Base-by-base conservation (phyloP, 2,797 vertebrate genomes). In the Gymnoscopelus braueri region DNA sequence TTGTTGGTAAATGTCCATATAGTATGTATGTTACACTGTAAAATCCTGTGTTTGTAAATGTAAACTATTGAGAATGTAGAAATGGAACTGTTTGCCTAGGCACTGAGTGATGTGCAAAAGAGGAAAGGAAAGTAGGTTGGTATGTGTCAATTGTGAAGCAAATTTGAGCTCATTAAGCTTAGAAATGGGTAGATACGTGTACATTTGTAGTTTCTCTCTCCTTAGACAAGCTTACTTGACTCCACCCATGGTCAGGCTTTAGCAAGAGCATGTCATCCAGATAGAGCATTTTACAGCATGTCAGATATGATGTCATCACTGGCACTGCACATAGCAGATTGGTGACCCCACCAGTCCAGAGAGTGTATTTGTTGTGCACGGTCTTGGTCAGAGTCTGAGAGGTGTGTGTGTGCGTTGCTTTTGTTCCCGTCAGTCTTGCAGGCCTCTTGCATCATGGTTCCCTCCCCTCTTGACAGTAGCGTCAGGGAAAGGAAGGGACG, bases 361-460 rank as follows among this genome's bases (percentile, higher is more conserved):
- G 26, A 73, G 60, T 69, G 60, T 67, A 61, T 66, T 47, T 62
- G 32, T 11, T 13, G 39, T 39, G 15, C 1, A 52, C 64, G 60
- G 39, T 44, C 1, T 47, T 68, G 60, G 39, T 44, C 39, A 44
- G 39, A 9, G 39, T 44, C 8, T 44, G 8, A 2, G 39, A 9
- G 9, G 57, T 67, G 12, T 68, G 52, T 72, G 55, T 67, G 61
- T 67, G 14, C 63, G 72, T 84, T 86, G 88, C 86, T 82, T 67
- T 78, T 82, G 81, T 92, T 89, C 87, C 19, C 91, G 74, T 10
- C 67, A 81, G 57, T 91, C 85, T 94, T 94, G 88, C 93, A 92
- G 81, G 61, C 75, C 6, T 84, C 79, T 93, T 94, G 91, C 93
- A 93, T 93, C 93, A 93, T 92, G 68, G 82, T 87, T 82, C 63